A percentile compares a stretch with the other conserved stretches of the same genome.
Conservation (phyloP, 2,888 invertebrate species). For the Tetrapedia diversipes region DNA sequence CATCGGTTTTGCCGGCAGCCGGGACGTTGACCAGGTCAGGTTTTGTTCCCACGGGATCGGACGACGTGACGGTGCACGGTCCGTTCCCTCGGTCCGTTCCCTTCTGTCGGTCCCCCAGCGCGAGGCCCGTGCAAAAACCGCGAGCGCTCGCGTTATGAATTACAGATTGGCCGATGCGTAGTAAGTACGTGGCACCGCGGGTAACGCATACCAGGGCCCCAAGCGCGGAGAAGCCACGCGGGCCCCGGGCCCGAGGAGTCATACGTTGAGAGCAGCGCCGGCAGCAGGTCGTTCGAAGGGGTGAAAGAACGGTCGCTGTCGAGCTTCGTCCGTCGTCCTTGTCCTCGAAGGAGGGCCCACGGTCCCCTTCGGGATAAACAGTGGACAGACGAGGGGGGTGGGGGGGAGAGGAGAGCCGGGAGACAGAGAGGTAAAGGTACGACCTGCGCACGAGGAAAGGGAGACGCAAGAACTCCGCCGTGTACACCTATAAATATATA, state of each 20-base stretch:
- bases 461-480: conserved; percentile 29
- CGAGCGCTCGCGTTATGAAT: conserved; percentile 77
- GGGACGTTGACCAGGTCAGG: conserved; percentile 73
- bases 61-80: conserved; percentile 48
- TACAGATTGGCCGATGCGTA: conserved; percentile 76
- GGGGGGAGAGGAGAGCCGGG: conserved; percentile 11
- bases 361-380: conserved; percentile 21
- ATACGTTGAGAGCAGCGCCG: no score
- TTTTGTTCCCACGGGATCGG: conserved; percentile 76
- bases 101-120: conserved; percentile 66
- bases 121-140: conserved; percentile 70
- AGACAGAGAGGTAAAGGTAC: conserved; percentile 28
- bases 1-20: conserved; percentile 43
- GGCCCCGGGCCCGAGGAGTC: no score
- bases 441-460: conserved; percentile 18
- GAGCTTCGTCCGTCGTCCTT: conserved; percentile 68
- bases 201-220: conserved; percentile 66
- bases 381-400: conserved; percentile 15
- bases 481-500: conserved; percentile 40
- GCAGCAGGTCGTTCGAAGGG: conserved; percentile 70
- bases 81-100: conserved; percentile 43
- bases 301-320: conserved; percentile 75
- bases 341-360: conserved; percentile 41
- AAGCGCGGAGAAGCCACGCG: no score
- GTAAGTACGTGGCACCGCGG: conserved; percentile 67